A percentile compares a stretch with the other conserved stretches of the same genome.
Conservation (phyloP, 2,113 vertebrate genomes). For the rabbit (Oryctolagus cuniculus) region mOryCun1.1 NC_091434.1:55322501-55323000, state of each 20-base stretch:
- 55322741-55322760: neutral
- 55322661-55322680: neutral
- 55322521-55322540: neutral
- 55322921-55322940: constrained; percentile 40
- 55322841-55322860: neutral
- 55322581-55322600: neutral
- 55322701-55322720: neutral
- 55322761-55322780: neutral
- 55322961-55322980: neutral
- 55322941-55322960: neutral
- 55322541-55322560: neutral
- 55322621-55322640: neutral
- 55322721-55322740: neutral
- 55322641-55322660: neutral
- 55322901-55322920: neutral
- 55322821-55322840: constrained; percentile 28
- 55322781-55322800: constrained; percentile 11
- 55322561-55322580: neutral
- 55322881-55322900: neutral
- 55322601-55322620: neutral
- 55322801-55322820: constrained; percentile 6
- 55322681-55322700: neutral
- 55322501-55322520: neutral
- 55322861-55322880: constrained; percentile 15
- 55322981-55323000: neutral